phyloP scores from a whole-genome alignment of 35 echinoderm and acorn worm species.

The Apostichopus japonicus region DNA sequence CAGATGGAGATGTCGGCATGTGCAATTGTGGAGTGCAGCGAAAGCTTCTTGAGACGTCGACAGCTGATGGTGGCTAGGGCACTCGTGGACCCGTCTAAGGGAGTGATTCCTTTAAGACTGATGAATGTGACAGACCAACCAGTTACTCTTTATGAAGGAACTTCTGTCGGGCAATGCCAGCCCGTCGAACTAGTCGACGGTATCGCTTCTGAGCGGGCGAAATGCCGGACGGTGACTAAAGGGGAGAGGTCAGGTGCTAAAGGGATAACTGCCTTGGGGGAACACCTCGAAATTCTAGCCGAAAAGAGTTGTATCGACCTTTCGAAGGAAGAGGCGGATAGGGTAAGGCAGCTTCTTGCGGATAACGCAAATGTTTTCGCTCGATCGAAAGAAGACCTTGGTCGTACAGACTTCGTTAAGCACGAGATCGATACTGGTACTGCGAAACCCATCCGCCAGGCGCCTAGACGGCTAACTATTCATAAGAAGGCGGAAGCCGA shows the following conservation, averaged over 20 bases:
- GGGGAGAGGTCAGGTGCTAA: background rate
- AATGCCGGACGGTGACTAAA: background rate
- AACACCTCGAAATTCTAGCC: constrained; percentile 1
- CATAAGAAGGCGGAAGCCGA: constrained; percentile 24
- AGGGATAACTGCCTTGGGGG: background rate
- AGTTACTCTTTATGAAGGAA: constrained; percentile 25
- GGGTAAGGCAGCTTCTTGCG: background rate
- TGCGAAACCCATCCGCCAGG: constrained; percentile 24
- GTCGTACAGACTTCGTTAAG: constrained; percentile 39
- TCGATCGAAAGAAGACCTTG: constrained; percentile 13
- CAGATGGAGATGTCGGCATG: no score
- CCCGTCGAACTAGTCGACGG: background rate
- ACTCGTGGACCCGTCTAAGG: constrained; percentile 17
- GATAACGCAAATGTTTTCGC: constrained; percentile 38
- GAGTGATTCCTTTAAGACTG: constrained; percentile 11
- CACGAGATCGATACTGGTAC: background rate
- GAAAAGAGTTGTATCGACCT: background rate
- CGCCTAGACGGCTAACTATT: background rate
- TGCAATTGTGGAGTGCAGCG: no score
- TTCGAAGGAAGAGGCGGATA: constrained; percentile 3
- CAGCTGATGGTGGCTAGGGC: constrained; percentile 15
- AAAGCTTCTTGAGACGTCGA: background rate
- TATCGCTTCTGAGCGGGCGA: background rate
- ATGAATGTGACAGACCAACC: constrained; percentile 21
- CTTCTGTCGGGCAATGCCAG: background rate